phyloP scores from a whole-genome alignment of 2,113 vertebrate genomes.

The Xiphias gladius region DNA sequence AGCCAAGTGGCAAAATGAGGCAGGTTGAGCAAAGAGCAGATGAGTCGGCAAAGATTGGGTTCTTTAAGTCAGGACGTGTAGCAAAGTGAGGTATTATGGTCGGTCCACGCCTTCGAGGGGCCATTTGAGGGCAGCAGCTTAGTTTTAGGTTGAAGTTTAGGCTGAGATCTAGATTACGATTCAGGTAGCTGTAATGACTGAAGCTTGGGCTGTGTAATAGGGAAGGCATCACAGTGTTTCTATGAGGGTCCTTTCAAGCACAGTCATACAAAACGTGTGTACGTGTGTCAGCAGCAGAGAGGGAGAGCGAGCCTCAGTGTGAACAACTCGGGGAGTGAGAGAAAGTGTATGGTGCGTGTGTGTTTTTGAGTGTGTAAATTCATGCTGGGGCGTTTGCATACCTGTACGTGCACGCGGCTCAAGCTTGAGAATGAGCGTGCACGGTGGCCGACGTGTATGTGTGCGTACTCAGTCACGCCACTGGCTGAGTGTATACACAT shows the following conservation, averaged over 20 bases:
- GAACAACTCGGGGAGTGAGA: background rate
- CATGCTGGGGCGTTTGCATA: slow-evolving; percentile 18
- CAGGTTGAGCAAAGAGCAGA: background rate
- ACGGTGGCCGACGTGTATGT: background rate
- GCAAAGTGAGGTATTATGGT: background rate
- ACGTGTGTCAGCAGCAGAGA: background rate
- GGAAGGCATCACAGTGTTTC: too few species aligned
- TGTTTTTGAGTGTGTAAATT: background rate
- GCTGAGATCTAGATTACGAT: background rate
- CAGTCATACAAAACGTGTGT: background rate
- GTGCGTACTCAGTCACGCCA: slow-evolving; percentile 43
- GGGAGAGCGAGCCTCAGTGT: too few species aligned
- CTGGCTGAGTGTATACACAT: slow-evolving; percentile 52
- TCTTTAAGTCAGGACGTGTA: too few species aligned
- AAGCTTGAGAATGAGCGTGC: slow-evolving; percentile 16
- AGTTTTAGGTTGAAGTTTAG: too few species aligned
- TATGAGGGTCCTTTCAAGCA: background rate
- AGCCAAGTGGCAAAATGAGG: background rate
- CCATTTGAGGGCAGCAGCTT: background rate
- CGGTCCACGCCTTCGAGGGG: background rate
- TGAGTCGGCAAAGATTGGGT: too few species aligned
- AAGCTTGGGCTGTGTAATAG: background rate
- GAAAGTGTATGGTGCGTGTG: background rate
- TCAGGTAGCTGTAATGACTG: background rate
- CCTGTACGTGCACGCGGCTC: slow-evolving; percentile 32